Evolutionary conservation across 2,113 vertebrate species (phyloP).

Genomic region (Cavia porcellus): DNA sequence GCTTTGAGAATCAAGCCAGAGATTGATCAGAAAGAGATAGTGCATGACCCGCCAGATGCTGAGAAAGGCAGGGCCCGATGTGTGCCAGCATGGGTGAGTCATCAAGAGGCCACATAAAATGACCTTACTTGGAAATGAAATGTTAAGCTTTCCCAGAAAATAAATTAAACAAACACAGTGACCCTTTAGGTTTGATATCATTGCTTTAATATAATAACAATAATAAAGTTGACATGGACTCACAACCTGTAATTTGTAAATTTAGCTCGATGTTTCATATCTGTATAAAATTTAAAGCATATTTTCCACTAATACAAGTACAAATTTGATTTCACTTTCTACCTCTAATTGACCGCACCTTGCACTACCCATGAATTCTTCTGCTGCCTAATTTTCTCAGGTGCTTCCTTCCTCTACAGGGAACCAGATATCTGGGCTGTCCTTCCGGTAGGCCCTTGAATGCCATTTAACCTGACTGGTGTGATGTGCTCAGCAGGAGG

Average conservation of each 20-base stretch:
- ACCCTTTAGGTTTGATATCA: conserved; percentile 78
- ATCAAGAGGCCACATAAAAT: conserved; percentile 56
- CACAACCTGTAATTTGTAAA: conserved; percentile 79
- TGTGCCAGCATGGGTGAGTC: conserved; percentile 25
- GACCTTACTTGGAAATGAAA: conserved; percentile 62
- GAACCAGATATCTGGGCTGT: conserved; percentile 43
- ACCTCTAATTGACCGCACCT: conserved; percentile 54
- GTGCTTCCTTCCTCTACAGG: neutral
- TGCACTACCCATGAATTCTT: conserved; percentile 71
- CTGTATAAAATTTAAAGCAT: conserved; percentile 62
- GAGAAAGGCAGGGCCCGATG: neutral
- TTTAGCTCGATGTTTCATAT: conserved; percentile 63
- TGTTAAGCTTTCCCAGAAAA: conserved; percentile 63
- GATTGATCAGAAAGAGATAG: neutral
- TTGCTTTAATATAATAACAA: conserved; percentile 80
- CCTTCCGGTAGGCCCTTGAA: conserved; percentile 69
- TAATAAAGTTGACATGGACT: conserved; percentile 79
- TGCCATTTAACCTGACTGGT: conserved; percentile 73
- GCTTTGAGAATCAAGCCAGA: neutral
- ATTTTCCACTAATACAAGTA: conserved; percentile 62
- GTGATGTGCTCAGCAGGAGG: conserved; percentile 58
- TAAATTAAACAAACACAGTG: conserved; percentile 78
- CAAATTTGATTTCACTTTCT: conserved; percentile 58
- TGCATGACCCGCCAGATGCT: neutral
- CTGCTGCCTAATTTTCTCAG: conserved; percentile 22